Evolutionary conservation across 1,140 invertebrate species (phyloP), one percentile per base, ranked within the genome.

Genomic region (Sitophilus oryzae): DNA sequence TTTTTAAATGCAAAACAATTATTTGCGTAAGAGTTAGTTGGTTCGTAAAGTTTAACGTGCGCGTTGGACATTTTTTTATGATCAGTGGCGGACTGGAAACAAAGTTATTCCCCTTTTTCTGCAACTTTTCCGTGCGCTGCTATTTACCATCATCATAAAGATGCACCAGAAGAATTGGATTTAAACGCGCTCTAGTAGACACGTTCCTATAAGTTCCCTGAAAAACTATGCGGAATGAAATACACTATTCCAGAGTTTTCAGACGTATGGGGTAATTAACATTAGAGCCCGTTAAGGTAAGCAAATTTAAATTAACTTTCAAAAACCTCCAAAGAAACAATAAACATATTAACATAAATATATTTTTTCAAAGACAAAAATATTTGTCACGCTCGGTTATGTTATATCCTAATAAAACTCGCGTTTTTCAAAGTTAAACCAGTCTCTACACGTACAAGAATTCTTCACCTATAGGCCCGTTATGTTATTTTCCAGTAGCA

Each of bases 81-180:
- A n/a, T 19, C 16, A n/a, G 48, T 50, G 48, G 20, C 21, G 16
- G 3, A 10, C 41, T n/a, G 16, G 6, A 40, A 40, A 20, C 16
- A 18, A 34, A 23, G 18, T 40, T 11, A 16, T 21, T 42, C 35
- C 30, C 10, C 23, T 22, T n/a, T 34, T 18, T 8, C 10, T 11
- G 40, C 37, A 1, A 47, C 44, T 55, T 48, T 16, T 41, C 42
- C 51, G 35, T 35, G n/a, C n/a, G 34, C 11, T 53, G 43, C 34
- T 55, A 55, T 41, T 55, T 55, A 55, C 44, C 43, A 55, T 55
- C n/a, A 53, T 40, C 42, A 55, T 42, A 42, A 53, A 55, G 52
- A 55, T 55, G 52, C 45, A 55, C 35, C 45, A 53, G 42, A 36
- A 55, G 43, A 55, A 55, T 45, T 55, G 52, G 45, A 55, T 55